A percentile compares a stretch with the other conserved stretches of the same genome.
These are phyloP conservation scores for Grammomys dolichurus DNA, from an alignment of 2,113 vertebrate species.

Conservation along the genomic window DNA sequence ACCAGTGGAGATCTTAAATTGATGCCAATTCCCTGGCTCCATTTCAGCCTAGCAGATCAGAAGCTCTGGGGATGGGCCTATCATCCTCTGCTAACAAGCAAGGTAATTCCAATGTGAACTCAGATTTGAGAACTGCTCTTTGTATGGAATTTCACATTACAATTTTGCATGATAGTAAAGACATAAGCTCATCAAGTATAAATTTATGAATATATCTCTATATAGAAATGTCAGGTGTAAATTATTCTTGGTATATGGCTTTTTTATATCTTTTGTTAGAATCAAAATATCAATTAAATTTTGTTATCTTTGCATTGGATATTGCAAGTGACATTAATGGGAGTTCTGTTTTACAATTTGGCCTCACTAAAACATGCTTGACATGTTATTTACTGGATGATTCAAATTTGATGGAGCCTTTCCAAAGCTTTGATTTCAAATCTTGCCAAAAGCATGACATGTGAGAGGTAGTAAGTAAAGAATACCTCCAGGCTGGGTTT, in stretches of 20 bases:
- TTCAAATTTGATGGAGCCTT: conserved; percentile 37
- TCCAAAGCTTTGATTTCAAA: conserved; percentile 41
- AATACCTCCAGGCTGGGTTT: background rate
- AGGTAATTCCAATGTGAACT: background rate
- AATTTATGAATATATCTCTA: background rate
- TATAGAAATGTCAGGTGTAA: background rate
- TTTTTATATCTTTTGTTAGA: conserved; percentile 6
- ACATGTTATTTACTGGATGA: conserved; percentile 6
- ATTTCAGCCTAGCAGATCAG: background rate
- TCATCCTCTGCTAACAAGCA: background rate
- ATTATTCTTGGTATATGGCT: background rate
- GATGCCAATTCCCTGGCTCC: background rate
- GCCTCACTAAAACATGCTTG: background rate
- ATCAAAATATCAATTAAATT: background rate
- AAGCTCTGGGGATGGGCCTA: background rate
- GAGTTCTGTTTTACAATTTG: conserved; percentile 7
- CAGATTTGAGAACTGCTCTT: background rate
- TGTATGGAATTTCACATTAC: background rate
- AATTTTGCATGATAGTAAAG: conserved; percentile 14
- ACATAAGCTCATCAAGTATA: background rate
- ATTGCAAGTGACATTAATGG: conserved; percentile 7
- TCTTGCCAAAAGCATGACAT: conserved; percentile 18
- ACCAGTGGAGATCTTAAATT: background rate
- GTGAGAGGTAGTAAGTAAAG: background rate
- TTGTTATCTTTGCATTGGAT: background rate